A percentile compares a stretch with the other conserved stretches of the same genome.
Conservation (phyloP, 2,888 invertebrate genomes). For the Tiliacea citrago region DNA sequence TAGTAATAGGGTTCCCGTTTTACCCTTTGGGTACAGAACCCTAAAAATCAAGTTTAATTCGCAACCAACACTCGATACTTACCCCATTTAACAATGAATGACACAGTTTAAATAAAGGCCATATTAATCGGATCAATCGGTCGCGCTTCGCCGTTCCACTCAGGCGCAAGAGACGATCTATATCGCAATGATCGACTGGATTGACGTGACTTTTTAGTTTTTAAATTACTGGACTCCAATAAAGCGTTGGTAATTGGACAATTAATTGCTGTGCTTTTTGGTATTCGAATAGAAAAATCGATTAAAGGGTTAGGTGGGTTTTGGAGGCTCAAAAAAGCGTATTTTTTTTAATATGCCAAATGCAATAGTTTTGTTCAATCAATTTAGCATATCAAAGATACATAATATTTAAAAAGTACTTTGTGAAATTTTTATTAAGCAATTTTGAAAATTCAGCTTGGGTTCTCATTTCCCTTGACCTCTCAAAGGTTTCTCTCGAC, state of each 20-base stretch:
- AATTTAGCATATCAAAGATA: too few relatives aligned
- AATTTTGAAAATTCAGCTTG: too few relatives aligned
- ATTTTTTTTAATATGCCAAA: too few relatives aligned
- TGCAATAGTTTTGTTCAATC: too few relatives aligned
- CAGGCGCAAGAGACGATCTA: slow-evolving; percentile 59
- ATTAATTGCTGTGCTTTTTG: slow-evolving; percentile 26
- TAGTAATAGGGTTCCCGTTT: too few relatives aligned
- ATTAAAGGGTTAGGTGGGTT: too few relatives aligned
- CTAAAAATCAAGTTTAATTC: slow-evolving; percentile 49
- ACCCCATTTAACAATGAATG: slow-evolving; percentile 56
- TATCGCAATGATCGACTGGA: slow-evolving; percentile 55
- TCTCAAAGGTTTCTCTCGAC: too few relatives aligned
- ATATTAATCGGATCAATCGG: slow-evolving; percentile 61
- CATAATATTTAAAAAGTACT: too few relatives aligned
- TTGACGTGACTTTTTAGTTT: slow-evolving; percentile 52
- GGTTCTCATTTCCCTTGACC: too few relatives aligned
- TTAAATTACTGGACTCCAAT: slow-evolving; percentile 33
- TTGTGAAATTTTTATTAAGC: too few relatives aligned
- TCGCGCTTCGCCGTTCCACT: slow-evolving; percentile 46
- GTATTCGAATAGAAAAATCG: neutral
- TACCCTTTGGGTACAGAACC: too few relatives aligned
- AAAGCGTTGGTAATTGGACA: slow-evolving; percentile 36
- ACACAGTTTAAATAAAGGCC: slow-evolving; percentile 64
- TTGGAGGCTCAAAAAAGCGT: too few relatives aligned
- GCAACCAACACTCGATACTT: slow-evolving; percentile 35